phyloP scores from a whole-genome alignment of 1,140 invertebrate genomes.

The fruit fly (Drosophila melanogaster) region DNA sequence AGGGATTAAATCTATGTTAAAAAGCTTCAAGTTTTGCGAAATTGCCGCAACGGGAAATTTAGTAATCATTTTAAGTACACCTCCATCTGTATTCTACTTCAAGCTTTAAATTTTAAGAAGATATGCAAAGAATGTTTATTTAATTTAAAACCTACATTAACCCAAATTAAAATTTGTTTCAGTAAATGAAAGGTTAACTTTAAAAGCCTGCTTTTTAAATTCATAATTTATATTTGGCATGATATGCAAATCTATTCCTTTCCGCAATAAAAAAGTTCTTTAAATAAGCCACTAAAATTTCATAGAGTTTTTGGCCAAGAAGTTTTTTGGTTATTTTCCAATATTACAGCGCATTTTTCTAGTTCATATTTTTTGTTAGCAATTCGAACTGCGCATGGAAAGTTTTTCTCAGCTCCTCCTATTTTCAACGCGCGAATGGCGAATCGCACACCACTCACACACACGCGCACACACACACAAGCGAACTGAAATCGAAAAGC shows the following conservation, averaged over 20 bases:
- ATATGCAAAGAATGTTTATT: no score
- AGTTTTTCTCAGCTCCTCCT: constrained; percentile 78
- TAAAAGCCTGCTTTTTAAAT: background rate
- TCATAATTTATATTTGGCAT: background rate
- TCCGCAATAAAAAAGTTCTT: background rate
- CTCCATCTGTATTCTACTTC: no score
- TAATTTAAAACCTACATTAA: no score
- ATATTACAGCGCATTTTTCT: constrained; percentile 35
- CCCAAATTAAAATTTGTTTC: no score
- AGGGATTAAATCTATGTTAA: background rate
- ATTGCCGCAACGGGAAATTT: no score
- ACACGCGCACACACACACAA: constrained; percentile 18
- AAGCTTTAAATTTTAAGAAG: no score
- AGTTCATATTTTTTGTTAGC: constrained; percentile 28
- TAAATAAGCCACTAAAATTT: background rate
- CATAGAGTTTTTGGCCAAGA: background rate
- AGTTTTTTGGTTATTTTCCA: constrained; percentile 16
- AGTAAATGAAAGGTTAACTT: background rate
- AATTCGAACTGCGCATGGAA: constrained; percentile 75
- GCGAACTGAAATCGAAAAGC: constrained; percentile 17
- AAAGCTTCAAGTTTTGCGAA: background rate
- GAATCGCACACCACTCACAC: constrained; percentile 58
- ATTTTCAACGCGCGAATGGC: constrained; percentile 79
- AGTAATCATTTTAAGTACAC: no score
- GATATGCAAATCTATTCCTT: background rate